phyloP scores from a whole-genome alignment of 2,888 invertebrate species.

The Napeogenes sylphis region DNA sequence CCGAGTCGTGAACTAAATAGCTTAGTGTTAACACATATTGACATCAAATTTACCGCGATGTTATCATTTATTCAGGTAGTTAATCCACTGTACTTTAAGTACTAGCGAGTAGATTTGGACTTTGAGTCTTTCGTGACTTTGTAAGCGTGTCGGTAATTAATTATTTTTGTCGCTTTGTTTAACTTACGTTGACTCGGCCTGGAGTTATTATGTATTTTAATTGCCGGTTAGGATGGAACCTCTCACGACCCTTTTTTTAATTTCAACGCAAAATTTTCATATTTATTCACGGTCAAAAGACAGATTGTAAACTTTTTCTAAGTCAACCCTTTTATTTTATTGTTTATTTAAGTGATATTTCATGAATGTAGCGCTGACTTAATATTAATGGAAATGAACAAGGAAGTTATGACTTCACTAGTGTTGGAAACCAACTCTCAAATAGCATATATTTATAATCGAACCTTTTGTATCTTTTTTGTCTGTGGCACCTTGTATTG shows the following conservation, averaged over 20 bases:
- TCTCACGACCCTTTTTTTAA: constrained; percentile 42
- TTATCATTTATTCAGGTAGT: constrained; percentile 77
- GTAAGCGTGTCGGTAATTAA: constrained; percentile 59
- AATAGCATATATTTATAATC: too few relatives aligned
- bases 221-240: constrained; percentile 52
- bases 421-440: too few relatives aligned
- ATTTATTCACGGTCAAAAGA: constrained; percentile 17
- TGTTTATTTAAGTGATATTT: not conserved
- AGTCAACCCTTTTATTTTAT: not conserved
- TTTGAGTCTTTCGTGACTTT: constrained; percentile 11
- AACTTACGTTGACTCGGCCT: constrained; percentile 66
- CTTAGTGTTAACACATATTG: constrained; percentile 79
- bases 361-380: too few relatives aligned
- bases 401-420: too few relatives aligned
- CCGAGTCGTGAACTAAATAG: constrained; percentile 77
- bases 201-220: constrained; percentile 68
- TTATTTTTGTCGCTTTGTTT: constrained; percentile 68
- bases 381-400: too few relatives aligned
- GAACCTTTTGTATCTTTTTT: too few relatives aligned
- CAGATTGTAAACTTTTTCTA: constrained; percentile 19
- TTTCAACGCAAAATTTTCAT: constrained; percentile 29
- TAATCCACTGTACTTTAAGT: constrained; percentile 65
- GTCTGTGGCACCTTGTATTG: too few relatives aligned
- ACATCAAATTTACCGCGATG: constrained; percentile 77
- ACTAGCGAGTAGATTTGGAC: constrained; percentile 35